phyloP scores from a whole-genome alignment of 2,797 vertebrate species.

The Amphiprion clarkii region DNA sequence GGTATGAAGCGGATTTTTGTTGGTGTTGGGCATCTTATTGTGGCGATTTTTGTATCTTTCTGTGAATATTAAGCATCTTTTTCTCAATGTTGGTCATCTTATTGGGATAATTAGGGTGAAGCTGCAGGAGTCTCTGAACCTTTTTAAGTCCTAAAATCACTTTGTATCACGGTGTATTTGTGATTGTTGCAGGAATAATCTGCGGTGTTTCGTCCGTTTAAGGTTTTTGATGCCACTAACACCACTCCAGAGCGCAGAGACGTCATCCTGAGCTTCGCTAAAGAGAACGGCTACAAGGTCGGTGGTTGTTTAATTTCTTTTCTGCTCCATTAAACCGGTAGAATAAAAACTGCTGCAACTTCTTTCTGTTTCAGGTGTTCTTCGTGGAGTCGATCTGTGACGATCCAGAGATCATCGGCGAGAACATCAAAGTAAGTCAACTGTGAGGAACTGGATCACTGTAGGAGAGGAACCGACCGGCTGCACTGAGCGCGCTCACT shows the following conservation, averaged over 20 bases:
- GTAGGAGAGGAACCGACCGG: too few species aligned
- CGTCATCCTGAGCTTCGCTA: conserved; percentile 89
- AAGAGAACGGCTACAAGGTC: conserved; percentile 93
- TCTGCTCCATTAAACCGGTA: background rate
- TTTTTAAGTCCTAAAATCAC: too few species aligned
- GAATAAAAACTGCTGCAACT: fast-evolving
- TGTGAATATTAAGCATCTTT: too few species aligned
- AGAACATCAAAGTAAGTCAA: conserved; percentile 91
- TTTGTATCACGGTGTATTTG: too few species aligned
- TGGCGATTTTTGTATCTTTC: too few species aligned
- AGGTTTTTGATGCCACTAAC: conserved; percentile 96
- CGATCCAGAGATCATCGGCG: conserved; percentile 90
- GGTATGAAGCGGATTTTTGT: too few species aligned
- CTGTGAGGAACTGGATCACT: background rate
- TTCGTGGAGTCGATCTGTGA: conserved; percentile 93
- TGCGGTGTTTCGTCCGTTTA: background rate
- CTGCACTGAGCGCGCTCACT: background rate
- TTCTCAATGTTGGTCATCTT: too few species aligned
- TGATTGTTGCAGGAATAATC: too few species aligned
- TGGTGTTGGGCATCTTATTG: too few species aligned
- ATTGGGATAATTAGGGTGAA: too few species aligned
- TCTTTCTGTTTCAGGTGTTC: conserved; percentile 83
- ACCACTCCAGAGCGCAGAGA: conserved; percentile 90
- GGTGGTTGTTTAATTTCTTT: background rate
- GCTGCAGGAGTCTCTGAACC: too few species aligned